A percentile compares a stretch with the other conserved stretches of the same genome.
Conservation (phyloP, 1,140 invertebrate genomes). For the Pseudachorutes palmiensis region DNA sequence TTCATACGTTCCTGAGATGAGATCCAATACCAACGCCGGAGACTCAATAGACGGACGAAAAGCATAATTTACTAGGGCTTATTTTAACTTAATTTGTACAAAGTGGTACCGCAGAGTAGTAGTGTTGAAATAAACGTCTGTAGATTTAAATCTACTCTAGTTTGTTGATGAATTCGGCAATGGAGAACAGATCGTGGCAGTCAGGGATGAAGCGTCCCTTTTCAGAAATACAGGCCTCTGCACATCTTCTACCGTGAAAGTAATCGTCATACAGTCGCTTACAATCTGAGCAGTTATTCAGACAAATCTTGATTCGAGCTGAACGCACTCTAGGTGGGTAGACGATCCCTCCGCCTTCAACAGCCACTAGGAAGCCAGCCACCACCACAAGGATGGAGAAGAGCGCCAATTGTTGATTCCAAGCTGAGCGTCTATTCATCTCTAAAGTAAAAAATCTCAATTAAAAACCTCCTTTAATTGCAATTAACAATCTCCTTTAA, state of each 20-base stretch:
- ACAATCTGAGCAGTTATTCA: slow-evolving; percentile 46
- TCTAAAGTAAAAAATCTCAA: not conserved
- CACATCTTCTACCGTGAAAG: slow-evolving; percentile 46
- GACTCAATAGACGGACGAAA: not conserved
- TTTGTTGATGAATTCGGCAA: slow-evolving; percentile 40
- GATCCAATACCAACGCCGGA: not conserved
- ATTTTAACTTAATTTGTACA: not conserved
- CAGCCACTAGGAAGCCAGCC: not conserved
- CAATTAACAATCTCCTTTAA: too few relatives aligned
- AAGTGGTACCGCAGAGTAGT: too few relatives aligned
- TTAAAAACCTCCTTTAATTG: not conserved
- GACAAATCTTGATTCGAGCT: slow-evolving; percentile 31
- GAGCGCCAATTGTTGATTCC: not conserved
- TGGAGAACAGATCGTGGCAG: slow-evolving; percentile 45
- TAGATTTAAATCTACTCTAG: slow-evolving; percentile 22
- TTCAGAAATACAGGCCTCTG: slow-evolving; percentile 43
- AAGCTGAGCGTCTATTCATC: too few relatives aligned
- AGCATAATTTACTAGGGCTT: not conserved
- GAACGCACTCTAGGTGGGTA: not conserved
- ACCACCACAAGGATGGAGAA: not conserved
- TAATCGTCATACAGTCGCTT: slow-evolving; percentile 47
- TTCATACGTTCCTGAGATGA: slow-evolving; percentile 49
- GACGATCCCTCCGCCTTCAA: not conserved
- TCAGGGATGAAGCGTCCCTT: slow-evolving; percentile 43
- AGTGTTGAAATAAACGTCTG: slow-evolving; percentile 13